phyloP scores from a whole-genome alignment of 2,888 invertebrate species.

The Apamea epomidion region DNA sequence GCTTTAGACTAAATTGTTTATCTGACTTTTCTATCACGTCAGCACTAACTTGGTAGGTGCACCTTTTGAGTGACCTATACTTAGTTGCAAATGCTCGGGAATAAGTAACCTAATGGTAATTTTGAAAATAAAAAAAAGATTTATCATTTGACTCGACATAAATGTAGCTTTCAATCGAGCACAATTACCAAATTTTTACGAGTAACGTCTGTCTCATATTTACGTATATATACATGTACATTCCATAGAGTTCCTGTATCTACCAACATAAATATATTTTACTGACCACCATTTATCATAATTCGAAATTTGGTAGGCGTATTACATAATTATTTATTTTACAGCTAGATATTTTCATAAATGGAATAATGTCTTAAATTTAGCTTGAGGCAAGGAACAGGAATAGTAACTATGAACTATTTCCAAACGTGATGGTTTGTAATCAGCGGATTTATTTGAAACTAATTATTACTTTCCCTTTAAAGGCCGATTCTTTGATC shows the following conservation, averaged over 20 bases:
- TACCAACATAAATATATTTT: not conserved
- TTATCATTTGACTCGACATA: not conserved
- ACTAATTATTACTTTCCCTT: not conserved
- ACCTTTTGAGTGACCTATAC: not conserved
- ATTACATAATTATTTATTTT: not conserved
- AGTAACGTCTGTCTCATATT: not conserved
- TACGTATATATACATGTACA: not conserved
- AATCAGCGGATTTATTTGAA: slow-evolving; percentile 11
- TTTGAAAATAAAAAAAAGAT: not conserved
- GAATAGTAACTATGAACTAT: slow-evolving; percentile 19
- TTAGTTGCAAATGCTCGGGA: not conserved
- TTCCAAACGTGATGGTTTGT: not conserved
- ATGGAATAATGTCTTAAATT: slow-evolving; percentile 14
- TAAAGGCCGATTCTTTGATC: too few species aligned
- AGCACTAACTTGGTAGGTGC: not conserved
- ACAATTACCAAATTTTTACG: not conserved
- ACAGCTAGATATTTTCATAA: slow-evolving; percentile 6
- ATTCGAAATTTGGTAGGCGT: not conserved
- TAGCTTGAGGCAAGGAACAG: slow-evolving; percentile 38
- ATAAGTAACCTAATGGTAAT: not conserved
- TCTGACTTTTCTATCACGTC: not conserved
- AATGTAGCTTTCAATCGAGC: not conserved
- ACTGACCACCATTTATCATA: not conserved
- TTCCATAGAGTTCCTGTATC: not conserved
- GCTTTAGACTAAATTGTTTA: not conserved